These are phyloP conservation scores for Mugil cephalus DNA, from an alignment of 2,113 vertebrate genomes.

Conservation along the genomic window DNA sequence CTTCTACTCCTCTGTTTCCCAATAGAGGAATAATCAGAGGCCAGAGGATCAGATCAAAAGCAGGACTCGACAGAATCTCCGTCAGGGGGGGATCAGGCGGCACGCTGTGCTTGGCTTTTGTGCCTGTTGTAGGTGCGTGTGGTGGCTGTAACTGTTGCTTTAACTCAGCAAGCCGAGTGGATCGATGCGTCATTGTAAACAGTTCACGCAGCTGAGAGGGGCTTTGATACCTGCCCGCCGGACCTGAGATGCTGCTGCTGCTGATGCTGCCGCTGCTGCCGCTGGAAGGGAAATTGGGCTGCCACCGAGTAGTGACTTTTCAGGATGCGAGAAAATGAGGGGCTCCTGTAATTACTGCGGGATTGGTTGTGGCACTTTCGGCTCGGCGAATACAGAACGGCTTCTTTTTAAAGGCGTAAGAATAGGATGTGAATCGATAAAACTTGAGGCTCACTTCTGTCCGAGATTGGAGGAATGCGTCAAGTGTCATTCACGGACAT, in stretches of 20 bases:
- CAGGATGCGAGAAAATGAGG: slow-evolving; percentile 30
- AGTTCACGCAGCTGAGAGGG: slow-evolving; percentile 55
- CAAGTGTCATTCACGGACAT: not conserved
- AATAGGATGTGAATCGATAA: not conserved
- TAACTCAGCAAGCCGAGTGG: slow-evolving; percentile 55
- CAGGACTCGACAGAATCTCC: slow-evolving; percentile 32
- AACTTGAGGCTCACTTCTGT: not conserved
- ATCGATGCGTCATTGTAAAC: slow-evolving; percentile 72
- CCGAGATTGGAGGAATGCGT: not conserved
- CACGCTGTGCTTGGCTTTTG: slow-evolving; percentile 25
- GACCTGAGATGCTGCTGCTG: slow-evolving; percentile 28
- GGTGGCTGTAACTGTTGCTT: slow-evolving; percentile 64
- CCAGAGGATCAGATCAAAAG: slow-evolving; percentile 44
- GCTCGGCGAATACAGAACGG: slow-evolving; percentile 32
- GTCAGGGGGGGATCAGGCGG: slow-evolving; percentile 18
- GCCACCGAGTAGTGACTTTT: slow-evolving; percentile 54
- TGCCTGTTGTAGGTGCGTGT: slow-evolving; percentile 24
- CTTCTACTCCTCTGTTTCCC: slow-evolving; percentile 1
- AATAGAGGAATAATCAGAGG: slow-evolving; percentile 50
- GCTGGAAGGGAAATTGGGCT: slow-evolving; percentile 46
- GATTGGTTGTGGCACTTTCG: slow-evolving; percentile 16
- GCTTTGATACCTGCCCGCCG: slow-evolving; percentile 49
- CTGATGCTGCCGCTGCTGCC: not conserved
- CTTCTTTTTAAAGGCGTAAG: not conserved
- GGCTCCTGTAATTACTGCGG: slow-evolving; percentile 21